Percentiles rank a stretch among this genome's conserved stretches.
phyloP scores from a whole-genome alignment of 1,140 invertebrate genomes.

The Oncopodura yosiiana region DNA sequence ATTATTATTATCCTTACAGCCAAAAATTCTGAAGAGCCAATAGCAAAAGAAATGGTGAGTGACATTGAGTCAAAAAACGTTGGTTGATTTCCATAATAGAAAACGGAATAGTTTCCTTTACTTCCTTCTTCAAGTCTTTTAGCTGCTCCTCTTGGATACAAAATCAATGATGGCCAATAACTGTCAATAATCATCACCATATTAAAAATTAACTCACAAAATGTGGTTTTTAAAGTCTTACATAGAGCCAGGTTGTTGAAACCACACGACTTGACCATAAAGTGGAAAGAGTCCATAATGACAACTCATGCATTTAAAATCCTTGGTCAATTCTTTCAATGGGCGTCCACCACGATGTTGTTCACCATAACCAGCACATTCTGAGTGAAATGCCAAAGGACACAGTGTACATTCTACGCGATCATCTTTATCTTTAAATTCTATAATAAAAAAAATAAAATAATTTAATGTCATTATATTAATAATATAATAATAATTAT shows the following conservation, averaged over 20 bases:
- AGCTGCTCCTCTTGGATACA: constrained; percentile 23
- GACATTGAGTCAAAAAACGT: constrained; percentile 10
- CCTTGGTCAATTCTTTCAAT: constrained; percentile 2
- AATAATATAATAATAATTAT: not conserved
- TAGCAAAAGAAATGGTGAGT: not conserved
- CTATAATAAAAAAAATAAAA: not conserved
- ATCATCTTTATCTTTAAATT: constrained; percentile 4
- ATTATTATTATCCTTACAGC: not conserved
- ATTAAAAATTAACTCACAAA: not conserved
- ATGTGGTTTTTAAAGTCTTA: too few relatives aligned
- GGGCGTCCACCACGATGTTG: not conserved
- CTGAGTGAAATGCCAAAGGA: constrained; percentile 18
- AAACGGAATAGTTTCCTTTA: constrained; percentile 9
- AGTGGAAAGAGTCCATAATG: constrained; percentile 27
- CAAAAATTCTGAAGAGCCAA: not conserved
- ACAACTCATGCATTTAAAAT: constrained; percentile 23
- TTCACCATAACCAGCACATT: constrained; percentile 18
- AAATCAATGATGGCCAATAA: constrained; percentile 28
- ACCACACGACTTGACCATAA: constrained; percentile 30
- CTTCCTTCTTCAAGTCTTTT: not conserved
- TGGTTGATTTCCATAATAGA: constrained; percentile 20
- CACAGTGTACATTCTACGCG: constrained; percentile 11
- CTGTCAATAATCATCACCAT: not conserved
- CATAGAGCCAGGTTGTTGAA: constrained; percentile 19
- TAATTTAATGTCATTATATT: not conserved